A percentile compares a stretch with the other conserved stretches of the same genome.
phyloP scores from a whole-genome alignment of 2,797 vertebrate species.

The Limnodromus scolopaceus region DNA sequence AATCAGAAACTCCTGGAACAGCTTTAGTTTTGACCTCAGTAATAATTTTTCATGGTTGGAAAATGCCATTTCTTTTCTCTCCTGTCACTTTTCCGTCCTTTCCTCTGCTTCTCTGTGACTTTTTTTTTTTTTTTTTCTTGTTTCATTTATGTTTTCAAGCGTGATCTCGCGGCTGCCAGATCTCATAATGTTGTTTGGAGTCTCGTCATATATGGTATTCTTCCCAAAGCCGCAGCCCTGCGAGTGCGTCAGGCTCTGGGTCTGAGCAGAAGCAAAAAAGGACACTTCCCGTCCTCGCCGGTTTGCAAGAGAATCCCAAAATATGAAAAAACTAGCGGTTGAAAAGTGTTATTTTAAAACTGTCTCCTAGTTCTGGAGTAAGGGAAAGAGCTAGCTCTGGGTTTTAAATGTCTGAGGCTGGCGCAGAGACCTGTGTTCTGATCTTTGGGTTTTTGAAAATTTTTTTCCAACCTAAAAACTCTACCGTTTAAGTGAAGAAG shows the following conservation, averaged over 20 bases:
- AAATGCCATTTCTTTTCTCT: background rate
- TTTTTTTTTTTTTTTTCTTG: background rate
- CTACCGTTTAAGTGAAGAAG: background rate
- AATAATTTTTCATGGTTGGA: background rate
- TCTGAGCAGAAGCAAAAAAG: background rate
- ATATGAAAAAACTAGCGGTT: background rate
- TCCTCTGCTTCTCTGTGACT: background rate
- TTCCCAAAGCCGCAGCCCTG: background rate
- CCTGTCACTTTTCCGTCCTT: rapidly evolving
- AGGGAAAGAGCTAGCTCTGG: background rate
- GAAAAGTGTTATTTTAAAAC: background rate
- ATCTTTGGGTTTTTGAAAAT: background rate
- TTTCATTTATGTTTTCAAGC: background rate
- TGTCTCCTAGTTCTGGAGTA: background rate
- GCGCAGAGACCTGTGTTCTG: background rate
- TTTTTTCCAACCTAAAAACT: background rate
- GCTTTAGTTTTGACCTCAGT: background rate
- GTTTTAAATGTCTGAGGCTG: background rate
- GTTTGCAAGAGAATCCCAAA: background rate
- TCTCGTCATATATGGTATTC: background rate
- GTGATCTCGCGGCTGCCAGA: background rate
- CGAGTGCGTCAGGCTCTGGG: background rate
- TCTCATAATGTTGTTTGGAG: background rate
- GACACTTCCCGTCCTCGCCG: rapidly evolving
- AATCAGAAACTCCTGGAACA: slow-evolving; percentile 30